phyloP scores from a whole-genome alignment of 2,113 vertebrate genomes.

The Prinia subflava region DNA sequence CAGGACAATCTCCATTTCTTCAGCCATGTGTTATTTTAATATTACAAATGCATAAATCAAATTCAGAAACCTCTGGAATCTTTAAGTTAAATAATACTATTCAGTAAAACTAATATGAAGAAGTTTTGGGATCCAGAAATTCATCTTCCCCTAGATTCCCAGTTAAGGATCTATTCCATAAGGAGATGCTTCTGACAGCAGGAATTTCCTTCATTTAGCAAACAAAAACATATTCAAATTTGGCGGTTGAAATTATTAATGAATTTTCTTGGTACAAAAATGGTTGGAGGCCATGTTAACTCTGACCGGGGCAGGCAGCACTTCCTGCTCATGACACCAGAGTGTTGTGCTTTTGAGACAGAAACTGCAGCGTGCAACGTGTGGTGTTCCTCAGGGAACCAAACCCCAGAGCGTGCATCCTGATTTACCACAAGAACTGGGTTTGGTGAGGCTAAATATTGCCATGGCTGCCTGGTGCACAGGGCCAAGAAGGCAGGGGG shows the following conservation, averaged over 20 bases:
- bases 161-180: not conserved
- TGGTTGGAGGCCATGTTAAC: not conserved
- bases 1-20: not conserved
- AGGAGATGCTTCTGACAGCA: not conserved
- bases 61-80: not conserved
- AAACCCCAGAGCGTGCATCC: not conserved
- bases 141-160: not conserved
- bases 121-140: not conserved
- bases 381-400: not conserved
- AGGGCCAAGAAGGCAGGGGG: not conserved
- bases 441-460: not conserved
- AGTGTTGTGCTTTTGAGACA: not conserved
- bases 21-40: not conserved
- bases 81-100: not conserved
- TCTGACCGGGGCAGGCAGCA: not conserved
- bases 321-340: not conserved
- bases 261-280: not conserved
- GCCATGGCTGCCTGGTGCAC: not conserved
- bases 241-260: not conserved
- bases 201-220: not conserved
- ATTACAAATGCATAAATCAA: not conserved
- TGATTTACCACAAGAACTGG: not conserved
- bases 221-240: not conserved
- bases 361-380: not conserved
- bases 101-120: not conserved